Conservation (phyloP, 1,140 invertebrate genomes). For the Amphibalanus amphitrite region DNA sequence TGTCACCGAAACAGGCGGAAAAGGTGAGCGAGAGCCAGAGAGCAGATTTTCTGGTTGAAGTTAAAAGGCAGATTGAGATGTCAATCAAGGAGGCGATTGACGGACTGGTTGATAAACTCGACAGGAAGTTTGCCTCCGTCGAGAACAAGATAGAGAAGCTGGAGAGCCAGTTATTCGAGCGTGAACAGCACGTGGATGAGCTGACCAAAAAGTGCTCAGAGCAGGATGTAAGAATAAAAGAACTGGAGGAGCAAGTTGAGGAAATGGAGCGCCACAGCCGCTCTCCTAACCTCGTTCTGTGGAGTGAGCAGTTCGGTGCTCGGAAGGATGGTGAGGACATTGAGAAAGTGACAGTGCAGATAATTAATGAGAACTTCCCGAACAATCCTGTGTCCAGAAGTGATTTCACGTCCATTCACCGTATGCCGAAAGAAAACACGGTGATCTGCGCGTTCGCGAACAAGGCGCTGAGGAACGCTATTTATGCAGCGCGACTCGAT, state of each 20-base stretch:
- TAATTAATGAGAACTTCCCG: background rate
- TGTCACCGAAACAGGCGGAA: too few relatives aligned
- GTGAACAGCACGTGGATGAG: background rate
- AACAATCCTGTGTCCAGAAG: background rate
- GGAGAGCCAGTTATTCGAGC: background rate
- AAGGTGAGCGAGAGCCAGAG: too few relatives aligned
- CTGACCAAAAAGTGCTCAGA: background rate
- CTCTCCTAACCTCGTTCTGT: background rate
- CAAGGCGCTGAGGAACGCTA: background rate
- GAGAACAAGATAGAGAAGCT: background rate
- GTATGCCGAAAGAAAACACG: background rate
- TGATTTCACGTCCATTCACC: background rate
- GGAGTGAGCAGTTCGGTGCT: background rate
- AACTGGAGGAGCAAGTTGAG: background rate
- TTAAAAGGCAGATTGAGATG: background rate
- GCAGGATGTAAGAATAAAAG: background rate
- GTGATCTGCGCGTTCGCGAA: background rate
- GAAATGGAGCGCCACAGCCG: background rate
- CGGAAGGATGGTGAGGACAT: background rate
- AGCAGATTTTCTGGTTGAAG: conserved; percentile 4
- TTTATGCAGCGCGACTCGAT: background rate
- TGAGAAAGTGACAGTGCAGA: background rate
- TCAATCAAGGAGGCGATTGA: too few relatives aligned
- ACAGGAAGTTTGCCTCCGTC: background rate
- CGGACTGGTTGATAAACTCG: background rate